A percentile compares a stretch with the other conserved stretches of the same genome.
Evolutionary conservation across 53 echinoderm and acorn worm species (phyloP).

Genomic region (Crossaster papposus): DNA sequence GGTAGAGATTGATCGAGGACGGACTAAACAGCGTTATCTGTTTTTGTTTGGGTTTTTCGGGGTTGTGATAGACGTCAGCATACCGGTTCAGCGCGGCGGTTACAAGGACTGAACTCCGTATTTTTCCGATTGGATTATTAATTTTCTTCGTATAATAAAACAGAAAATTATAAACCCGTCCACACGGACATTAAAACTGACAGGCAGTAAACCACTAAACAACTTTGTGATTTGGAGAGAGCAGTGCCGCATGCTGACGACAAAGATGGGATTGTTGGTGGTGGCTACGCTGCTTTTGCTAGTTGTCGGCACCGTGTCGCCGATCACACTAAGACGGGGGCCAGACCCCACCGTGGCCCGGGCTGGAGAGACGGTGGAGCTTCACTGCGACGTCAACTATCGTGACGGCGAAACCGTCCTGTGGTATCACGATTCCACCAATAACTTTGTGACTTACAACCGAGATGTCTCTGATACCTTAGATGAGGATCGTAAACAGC

Average conservation of each 20-base stretch:
- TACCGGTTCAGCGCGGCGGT: neutral
- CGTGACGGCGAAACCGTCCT: slow-evolving; percentile 45
- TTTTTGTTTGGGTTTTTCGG: neutral
- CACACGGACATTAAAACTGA: no score
- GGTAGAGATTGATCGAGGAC: neutral
- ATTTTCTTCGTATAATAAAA: neutral
- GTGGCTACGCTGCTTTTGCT: neutral
- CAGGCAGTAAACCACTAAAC: neutral
- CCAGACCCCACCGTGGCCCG: slow-evolving; percentile 33
- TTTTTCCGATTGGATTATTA: neutral
- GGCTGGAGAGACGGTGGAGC: slow-evolving; percentile 61
- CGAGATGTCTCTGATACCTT: slow-evolving; percentile 10
- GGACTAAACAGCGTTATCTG: neutral
- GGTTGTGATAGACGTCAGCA: neutral
- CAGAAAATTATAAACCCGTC: neutral
- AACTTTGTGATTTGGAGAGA: neutral
- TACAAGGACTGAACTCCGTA: neutral
- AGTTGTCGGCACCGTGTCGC: slow-evolving; percentile 3
- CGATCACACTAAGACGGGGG: slow-evolving; percentile 10
- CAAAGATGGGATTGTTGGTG: neutral
- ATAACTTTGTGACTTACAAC: slow-evolving; percentile 3
- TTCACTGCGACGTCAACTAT: slow-evolving; percentile 69
- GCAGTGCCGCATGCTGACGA: neutral
- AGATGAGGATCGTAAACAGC: slow-evolving; percentile 56
- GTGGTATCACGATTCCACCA: slow-evolving; percentile 57